Evolutionary conservation across 2,113 vertebrate species (phyloP), one percentile per base, ranked within the genome.

Genomic region (Psammodynastes pulverulentus): DNA sequence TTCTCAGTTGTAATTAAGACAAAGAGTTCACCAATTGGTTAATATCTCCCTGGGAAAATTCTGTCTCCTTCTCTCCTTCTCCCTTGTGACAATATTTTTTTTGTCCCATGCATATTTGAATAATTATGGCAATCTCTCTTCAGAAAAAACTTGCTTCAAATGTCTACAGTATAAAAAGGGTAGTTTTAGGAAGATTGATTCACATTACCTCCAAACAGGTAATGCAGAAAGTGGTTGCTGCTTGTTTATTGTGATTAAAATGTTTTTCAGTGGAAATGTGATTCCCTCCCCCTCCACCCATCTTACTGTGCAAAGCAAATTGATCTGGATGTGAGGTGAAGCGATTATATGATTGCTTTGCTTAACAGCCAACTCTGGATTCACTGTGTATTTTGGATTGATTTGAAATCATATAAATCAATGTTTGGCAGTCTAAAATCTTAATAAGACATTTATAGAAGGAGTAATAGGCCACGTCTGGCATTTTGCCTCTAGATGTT

Each of bases 311-410:
- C 90, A 67, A 67, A 89, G 91, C 54, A 88, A 92, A 92, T 92
- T 86, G 72, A 92, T 92, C 72, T 89, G n/a, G 72, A 39, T 85
- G 43, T 58, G 49, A 51, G 29, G 23, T 51, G 87, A 85, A 89
- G 67, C 43, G 85, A 89, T 92, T 89, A 92, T 92, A 43, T 89
- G 79, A 89, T 62, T 92, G 88, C 45, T 92, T 92, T 56, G 72
- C 9, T 24, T 89, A 53, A 89, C 45, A 86, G 53, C 88, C 53
- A 89, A 24, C 45, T 85, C 29, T 92, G 79, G 87, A 85, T 62
- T 58, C 45, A 49, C 29, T 89, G 88, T 34, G 89, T 29, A 56
- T 21, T 21, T 17, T 43, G 39, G 17, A 53, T 85, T 58, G 86
- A 89, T 92, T 84, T 84, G 29, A 72, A 29, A 52, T 84, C 86